These are phyloP conservation scores for Hermaeophaga mercurialis DNA, from an alignment of 2,888 invertebrate genomes.

Conservation along the genomic window DNA sequence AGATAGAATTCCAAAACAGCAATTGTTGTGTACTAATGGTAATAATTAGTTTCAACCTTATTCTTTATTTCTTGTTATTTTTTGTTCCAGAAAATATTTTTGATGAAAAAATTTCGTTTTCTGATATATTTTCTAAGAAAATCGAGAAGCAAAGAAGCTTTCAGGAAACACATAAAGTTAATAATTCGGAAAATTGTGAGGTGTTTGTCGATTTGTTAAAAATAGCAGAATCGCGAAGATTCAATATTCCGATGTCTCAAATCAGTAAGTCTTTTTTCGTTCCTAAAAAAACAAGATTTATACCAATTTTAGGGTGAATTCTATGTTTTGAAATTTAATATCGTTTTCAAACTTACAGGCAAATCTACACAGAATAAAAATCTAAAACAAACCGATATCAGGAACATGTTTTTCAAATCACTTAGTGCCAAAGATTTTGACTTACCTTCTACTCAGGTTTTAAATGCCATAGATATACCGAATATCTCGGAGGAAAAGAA, in stretches of 20 bases:
- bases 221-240: slow-evolving; percentile 60
- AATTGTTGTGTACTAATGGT: slow-evolving; percentile 24
- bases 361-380: slow-evolving; percentile 42
- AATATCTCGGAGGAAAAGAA: slow-evolving; percentile 15
- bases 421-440: slow-evolving; percentile 56
- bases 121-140: slow-evolving; percentile 49
- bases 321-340: too few species aligned
- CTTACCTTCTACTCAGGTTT: slow-evolving; percentile 55
- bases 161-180: slow-evolving; percentile 58
- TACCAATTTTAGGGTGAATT: too few species aligned
- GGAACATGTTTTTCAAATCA: slow-evolving; percentile 62
- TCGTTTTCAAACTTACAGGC: slow-evolving; percentile 9
- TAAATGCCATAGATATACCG: neutral
- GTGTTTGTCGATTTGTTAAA: slow-evolving; percentile 59
- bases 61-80: neutral
- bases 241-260: slow-evolving; percentile 58
- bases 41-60: neutral
- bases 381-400: slow-evolving; percentile 62
- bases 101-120: slow-evolving; percentile 3
- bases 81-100: slow-evolving; percentile 38
- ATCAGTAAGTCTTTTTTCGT: slow-evolving; percentile 52
- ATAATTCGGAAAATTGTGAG: slow-evolving; percentile 59
- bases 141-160: slow-evolving; percentile 60
- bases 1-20: slow-evolving; percentile 42
- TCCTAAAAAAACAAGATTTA: too few species aligned